Percentiles rank a stretch among this genome's conserved stretches.
These are phyloP conservation scores for Sebastes variabilis DNA, from an alignment of 2,797 vertebrate species.

Conservation along the genomic window DNA sequence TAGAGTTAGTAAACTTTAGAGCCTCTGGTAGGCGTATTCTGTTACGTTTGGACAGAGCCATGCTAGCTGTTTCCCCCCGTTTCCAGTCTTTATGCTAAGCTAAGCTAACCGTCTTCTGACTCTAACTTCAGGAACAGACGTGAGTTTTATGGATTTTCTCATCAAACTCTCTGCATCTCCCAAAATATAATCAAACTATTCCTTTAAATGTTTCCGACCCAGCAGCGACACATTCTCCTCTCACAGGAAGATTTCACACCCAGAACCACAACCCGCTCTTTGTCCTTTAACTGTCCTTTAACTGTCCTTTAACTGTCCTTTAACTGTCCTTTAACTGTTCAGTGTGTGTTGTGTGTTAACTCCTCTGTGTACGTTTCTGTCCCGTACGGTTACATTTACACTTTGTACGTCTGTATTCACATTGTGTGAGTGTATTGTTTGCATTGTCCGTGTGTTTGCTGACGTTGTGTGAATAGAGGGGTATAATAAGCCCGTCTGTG, in stretches of 20 bases:
- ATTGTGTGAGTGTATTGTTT: conserved; percentile 22
- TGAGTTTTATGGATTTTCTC: too few species aligned
- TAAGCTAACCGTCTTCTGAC: too few species aligned
- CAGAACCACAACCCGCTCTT: background rate
- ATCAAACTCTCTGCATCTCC: rapidly evolving
- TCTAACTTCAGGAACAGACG: too few species aligned
- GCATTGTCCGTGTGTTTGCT: conserved; percentile 11
- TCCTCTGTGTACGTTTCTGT: conserved; percentile 11
- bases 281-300: too few species aligned
- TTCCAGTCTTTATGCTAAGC: too few species aligned
- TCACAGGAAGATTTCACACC: background rate
- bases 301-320: background rate
- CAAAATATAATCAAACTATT: too few species aligned
- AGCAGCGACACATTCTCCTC: too few species aligned
- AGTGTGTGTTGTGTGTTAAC: background rate
- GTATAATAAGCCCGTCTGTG: conserved; percentile 5
- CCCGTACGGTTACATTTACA: background rate
- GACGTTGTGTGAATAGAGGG: background rate
- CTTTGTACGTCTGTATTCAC: background rate
- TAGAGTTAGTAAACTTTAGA: too few species aligned
- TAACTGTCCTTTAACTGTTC: background rate
- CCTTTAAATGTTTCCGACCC: too few species aligned
- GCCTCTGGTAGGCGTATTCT: too few species aligned
- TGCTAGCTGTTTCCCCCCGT: too few species aligned
- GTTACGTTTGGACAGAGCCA: too few species aligned